Percentiles rank a stretch among this genome's conserved stretches.
phyloP scores from a whole-genome alignment of 2,113 vertebrate genomes.

The Donacobius atricapilla region DNA sequence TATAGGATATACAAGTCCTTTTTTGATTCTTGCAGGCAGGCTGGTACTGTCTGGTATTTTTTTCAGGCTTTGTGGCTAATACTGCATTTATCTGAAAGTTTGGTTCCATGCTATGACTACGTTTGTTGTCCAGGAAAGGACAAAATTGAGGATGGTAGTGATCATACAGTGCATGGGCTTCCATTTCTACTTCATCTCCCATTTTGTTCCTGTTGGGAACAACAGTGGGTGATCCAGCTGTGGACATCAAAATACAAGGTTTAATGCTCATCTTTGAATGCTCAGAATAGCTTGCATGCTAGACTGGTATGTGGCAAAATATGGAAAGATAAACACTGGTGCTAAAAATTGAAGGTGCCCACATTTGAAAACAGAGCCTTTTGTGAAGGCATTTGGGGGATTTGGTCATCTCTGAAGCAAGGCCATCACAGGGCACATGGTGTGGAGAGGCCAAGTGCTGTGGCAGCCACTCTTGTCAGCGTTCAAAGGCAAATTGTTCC shows the following conservation, averaged over 20 bases:
- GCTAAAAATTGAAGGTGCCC: not conserved
- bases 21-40: not conserved
- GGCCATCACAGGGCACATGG: not conserved
- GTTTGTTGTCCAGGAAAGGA: not conserved
- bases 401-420: not conserved
- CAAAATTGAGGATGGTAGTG: not conserved
- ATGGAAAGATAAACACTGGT: not conserved
- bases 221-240: not conserved
- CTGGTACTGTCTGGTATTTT: not conserved
- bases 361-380: not conserved
- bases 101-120: rapidly evolving
- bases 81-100: not conserved
- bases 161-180: not conserved
- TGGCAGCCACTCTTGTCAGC: not conserved
- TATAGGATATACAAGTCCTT: not conserved
- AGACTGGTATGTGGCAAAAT: not conserved
- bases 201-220: not conserved
- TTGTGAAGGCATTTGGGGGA: not conserved
- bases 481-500: constrained; percentile 11
- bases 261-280: not conserved
- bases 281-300: not conserved
- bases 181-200: not conserved
- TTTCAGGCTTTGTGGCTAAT: not conserved
- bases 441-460: not conserved
- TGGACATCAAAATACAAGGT: rapidly evolving